Base-by-base conservation (phyloP, 2,888 invertebrate genomes). In the Eledona agricola region DNA sequence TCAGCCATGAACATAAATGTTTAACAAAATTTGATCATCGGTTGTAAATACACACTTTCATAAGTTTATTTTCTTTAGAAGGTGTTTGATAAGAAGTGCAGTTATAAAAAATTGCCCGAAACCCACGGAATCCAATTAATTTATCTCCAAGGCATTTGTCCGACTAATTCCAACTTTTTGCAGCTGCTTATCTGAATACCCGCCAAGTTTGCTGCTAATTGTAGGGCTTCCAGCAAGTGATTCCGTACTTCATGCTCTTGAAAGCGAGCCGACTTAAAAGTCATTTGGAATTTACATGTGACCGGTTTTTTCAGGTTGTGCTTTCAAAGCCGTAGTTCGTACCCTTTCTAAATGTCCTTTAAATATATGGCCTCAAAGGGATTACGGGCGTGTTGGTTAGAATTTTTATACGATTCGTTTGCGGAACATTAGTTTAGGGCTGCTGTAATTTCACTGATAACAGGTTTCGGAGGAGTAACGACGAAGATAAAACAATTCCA, bases 241-340 rank as follows among this genome's bases (percentile, higher is more conserved):
- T n/a, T n/a, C n/a, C n/a, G n/a, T n/a, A n/a, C n/a, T n/a, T n/a
- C n/a, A n/a, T n/a, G n/a, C n/a, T n/a, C n/a, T n/a, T n/a, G n/a
- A n/a, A n/a, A n/a, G n/a, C n/a, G n/a, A n/a, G n/a, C n/a, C n/a
- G n/a, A n/a, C 23, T 50, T 32, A 50, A 42, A 51, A 34, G 34
- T 32, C 17, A 51, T 51, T 51, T 32, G 17, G 29, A 16, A 43
- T 51, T 43, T 45, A 29, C 43, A 43, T 42, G 29, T 42, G 26
- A 50, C 40, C 23, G 6, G 34, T 10, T 22, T 42, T 51, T 47
- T 29, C 25, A 31, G n/a, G 17, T 29, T 23, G 38, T 23, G 26
- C 17, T 12, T 43, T 31, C 31, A 10, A 43, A 43, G 22, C 31
- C 20, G 43, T 22, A 31, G 29, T 38, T 25, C 38, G 16, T 23